Percentiles rank a stretch among this genome's conserved stretches.
These are phyloP conservation scores for Pterocles gutturalis DNA, from an alignment of 2,113 vertebrate genomes.

Conservation along the genomic window DNA sequence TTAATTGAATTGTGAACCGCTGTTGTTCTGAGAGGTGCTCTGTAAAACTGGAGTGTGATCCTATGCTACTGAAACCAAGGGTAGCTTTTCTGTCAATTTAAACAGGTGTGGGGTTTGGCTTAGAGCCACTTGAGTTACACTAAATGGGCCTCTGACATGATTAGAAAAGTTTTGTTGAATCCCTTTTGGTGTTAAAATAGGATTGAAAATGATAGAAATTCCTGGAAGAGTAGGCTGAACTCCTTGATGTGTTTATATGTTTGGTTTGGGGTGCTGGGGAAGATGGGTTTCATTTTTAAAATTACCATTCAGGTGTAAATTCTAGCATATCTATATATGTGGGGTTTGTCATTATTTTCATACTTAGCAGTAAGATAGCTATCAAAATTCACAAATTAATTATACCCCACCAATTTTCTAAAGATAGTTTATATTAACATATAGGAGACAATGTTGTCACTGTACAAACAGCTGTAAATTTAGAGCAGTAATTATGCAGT, in stretches of 20 bases:
- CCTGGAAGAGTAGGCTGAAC: background rate
- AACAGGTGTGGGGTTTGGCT: constrained; percentile 56
- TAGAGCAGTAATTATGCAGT: constrained; percentile 38
- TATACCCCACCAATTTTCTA: background rate
- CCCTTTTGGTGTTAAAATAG: constrained; percentile 13
- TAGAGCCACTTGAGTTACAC: constrained; percentile 32
- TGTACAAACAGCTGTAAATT: constrained; percentile 13
- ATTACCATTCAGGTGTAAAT: background rate
- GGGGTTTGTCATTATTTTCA: background rate
- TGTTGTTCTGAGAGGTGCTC: constrained; percentile 38
- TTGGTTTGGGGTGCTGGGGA: background rate
- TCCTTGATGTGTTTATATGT: background rate
- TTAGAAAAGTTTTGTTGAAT: constrained; percentile 30
- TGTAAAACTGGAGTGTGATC: constrained; percentile 19
- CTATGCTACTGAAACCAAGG: background rate
- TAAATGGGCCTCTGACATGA: background rate
- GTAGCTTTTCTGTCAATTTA: constrained; percentile 7
- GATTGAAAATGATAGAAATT: constrained; percentile 41
- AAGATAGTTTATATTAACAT: background rate
- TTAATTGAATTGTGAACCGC: constrained; percentile 36
- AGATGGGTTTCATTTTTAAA: background rate
- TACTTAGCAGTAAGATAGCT: background rate
- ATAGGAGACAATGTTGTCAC: background rate
- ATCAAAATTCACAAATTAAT: background rate
- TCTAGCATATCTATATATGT: background rate